Evolutionary conservation across 2,888 invertebrate genomes (phyloP).

Genomic region (Hydroisotoma schaefferi): DNA sequence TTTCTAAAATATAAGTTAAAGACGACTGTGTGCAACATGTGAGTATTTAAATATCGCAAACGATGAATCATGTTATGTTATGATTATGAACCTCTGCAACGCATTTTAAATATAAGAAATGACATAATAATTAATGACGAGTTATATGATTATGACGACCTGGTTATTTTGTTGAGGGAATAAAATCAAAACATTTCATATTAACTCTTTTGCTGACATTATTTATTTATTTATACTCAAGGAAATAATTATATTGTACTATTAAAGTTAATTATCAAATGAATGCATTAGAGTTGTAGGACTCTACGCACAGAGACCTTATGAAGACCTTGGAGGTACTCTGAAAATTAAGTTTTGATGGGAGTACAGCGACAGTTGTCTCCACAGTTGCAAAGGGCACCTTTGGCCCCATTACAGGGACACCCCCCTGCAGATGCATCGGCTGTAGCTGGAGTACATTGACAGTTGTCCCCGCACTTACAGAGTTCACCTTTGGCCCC

Average conservation of each 20-base stretch:
- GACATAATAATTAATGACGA: neutral
- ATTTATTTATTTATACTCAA: neutral
- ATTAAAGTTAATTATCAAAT: no score
- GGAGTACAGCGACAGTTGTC: no score
- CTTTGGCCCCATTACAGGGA: neutral
- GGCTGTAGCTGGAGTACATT: no score
- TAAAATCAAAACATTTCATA: neutral
- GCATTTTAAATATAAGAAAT: neutral
- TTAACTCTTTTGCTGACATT: neutral
- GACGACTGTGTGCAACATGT: neutral
- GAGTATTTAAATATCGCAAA: conserved; percentile 2
- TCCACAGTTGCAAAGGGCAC: neutral
- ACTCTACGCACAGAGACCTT: no score
- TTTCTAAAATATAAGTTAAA: neutral
- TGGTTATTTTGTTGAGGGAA: neutral
- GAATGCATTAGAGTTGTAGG: no score
- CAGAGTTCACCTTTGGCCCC: neutral
- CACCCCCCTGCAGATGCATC: neutral
- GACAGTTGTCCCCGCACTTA: neutral
- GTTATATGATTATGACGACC: neutral
- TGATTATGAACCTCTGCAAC: no score
- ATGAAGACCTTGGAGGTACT: no score
- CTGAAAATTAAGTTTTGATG: no score
- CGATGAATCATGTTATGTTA: neutral
- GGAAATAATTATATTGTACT: neutral